Evolutionary conservation across 2,797 vertebrate genomes (phyloP), one percentile per base, ranked within the genome.

Genomic region (Halcyon leucocephala): DNA sequence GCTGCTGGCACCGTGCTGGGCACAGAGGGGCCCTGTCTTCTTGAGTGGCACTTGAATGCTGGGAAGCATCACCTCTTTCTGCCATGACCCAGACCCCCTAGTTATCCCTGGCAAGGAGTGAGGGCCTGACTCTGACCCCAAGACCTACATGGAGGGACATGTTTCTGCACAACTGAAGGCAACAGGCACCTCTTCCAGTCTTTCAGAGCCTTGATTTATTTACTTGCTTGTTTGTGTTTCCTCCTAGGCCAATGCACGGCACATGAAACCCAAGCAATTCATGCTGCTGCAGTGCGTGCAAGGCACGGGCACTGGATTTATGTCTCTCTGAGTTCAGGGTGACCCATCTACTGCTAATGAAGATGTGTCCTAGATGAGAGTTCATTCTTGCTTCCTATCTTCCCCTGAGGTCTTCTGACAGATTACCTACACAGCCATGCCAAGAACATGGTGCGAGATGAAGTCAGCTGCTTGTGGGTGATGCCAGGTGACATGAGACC

Each of bases 41-140:
- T 67, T 85, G 86, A 94, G 35, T 85, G 83, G 78, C 94, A 95
- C 67, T 96, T 93, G 86, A 94, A 94, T 95, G 44, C 74, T 95
- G 89, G 89, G 91, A 94, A 79, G 60, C 2, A 10, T 80, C 71
- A 37, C 80, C 82, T 80, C 78, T 76, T 80, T 74, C 65, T 76
- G 42, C 78, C 31, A 10, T 11, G 72, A 51, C 60, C 61, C 62
- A 19, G 33, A 78, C 61, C 52, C 64, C 74, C 49, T 83, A 12
- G 48, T 14, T 95, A 28, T 80, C 48, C 64, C 39, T 82, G 88
- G 90, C 78, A 84, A 77, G 86, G 76, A 89, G 7, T 1, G 21
- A 86, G 42, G 77, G 54, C 51, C 69, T 51, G n/a, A 73, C 70
- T 79, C 74, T 72, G 79, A 93, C 72, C 49, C 46, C 14, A 54